Evolutionary conservation across 2,113 vertebrate genomes (phyloP).

Genomic region (Geococcyx californianus): DNA sequence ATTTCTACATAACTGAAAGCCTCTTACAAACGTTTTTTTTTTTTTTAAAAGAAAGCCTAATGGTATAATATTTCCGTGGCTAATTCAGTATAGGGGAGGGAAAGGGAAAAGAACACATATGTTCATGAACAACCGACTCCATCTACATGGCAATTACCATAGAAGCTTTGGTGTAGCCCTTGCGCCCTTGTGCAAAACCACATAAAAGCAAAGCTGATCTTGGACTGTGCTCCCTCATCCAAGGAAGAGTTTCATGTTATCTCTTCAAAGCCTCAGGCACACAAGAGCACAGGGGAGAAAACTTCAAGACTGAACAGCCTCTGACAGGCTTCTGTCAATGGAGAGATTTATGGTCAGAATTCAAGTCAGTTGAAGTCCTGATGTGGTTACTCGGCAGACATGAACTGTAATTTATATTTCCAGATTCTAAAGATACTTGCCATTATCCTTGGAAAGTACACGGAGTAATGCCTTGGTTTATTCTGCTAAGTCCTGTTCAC

Average conservation of each 20-base stretch:
- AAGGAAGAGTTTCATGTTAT: fast-evolving
- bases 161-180: neutral
- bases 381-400: fast-evolving
- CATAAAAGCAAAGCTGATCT: fast-evolving
- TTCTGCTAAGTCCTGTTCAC: neutral
- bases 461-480: fast-evolving
- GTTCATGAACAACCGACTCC: neutral
- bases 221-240: neutral
- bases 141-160: neutral
- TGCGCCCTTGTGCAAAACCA: neutral
- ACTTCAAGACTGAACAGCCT: neutral
- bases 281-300: neutral
- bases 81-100: neutral
- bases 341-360: neutral
- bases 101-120: neutral
- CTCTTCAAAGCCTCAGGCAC: neutral
- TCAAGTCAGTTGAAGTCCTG: neutral
- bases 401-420: neutral
- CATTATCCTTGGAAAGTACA: neutral
- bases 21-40: neutral
- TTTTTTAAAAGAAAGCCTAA: neutral
- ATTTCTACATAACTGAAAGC: neutral
- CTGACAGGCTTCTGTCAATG: neutral
- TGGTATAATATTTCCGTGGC: neutral
- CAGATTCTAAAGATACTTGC: neutral